These are phyloP conservation scores for Stenchaetothrips biformis DNA, from an alignment of 2,888 invertebrate genomes.

Conservation along the genomic window DNA sequence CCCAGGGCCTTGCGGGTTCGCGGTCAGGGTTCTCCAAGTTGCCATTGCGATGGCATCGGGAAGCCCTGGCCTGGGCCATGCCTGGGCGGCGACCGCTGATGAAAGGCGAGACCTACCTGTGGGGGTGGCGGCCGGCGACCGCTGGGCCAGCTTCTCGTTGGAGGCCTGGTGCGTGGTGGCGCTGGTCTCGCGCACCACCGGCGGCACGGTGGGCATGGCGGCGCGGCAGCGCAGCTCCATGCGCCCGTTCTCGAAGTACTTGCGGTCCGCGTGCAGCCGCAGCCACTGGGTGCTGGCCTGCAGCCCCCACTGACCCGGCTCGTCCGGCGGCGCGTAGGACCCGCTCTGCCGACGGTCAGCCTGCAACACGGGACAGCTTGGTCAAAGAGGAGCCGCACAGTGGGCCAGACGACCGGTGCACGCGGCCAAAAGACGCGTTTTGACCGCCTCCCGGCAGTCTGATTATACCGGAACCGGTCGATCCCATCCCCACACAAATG, in stretches of 20 bases:
- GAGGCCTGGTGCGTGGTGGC: not conserved
- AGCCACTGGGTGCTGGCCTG: not conserved
- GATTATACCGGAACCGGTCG: too few relatives aligned
- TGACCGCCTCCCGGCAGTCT: too few relatives aligned
- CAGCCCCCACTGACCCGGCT: not conserved
- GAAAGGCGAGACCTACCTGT: not conserved
- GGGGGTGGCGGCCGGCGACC: not conserved
- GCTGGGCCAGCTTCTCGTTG: constrained; percentile 9
- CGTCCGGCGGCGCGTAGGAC: not conserved
- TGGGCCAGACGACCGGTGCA: too few relatives aligned
- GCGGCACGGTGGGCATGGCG: not conserved
- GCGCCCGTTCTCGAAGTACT: not conserved
- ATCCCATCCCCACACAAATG: too few relatives aligned
- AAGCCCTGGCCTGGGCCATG: not conserved
- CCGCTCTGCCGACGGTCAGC: not conserved
- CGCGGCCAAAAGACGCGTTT: too few relatives aligned
- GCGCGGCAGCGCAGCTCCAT: not conserved
- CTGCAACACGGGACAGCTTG: too few relatives aligned
- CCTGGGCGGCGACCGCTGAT: not conserved
- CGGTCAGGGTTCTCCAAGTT: too few relatives aligned
- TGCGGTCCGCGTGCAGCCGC: not conserved
- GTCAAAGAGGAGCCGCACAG: too few relatives aligned
- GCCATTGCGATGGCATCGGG: too few relatives aligned
- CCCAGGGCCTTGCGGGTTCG: too few relatives aligned
- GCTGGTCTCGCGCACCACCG: not conserved